A percentile compares a stretch with the other conserved stretches of the same genome.
These are phyloP conservation scores for Piprites chloris DNA, from an alignment of 2,113 vertebrate genomes.

Conservation along the genomic window DNA sequence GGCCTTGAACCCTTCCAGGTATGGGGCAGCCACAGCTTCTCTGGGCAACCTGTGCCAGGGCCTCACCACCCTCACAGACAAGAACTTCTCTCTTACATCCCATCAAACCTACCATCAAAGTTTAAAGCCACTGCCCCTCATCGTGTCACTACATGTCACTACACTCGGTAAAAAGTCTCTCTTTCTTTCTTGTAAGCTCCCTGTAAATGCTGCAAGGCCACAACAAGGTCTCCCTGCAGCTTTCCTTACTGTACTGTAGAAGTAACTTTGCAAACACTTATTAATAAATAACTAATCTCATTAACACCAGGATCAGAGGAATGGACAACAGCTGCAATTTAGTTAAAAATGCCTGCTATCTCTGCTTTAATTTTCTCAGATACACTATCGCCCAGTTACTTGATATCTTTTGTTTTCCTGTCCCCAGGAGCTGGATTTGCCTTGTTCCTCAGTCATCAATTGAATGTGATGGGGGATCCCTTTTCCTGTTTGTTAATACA, in stretches of 20 bases:
- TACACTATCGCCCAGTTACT: not conserved
- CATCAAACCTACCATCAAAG: not conserved
- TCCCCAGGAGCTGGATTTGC: not conserved
- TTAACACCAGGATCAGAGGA: not conserved
- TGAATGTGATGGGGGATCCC: not conserved
- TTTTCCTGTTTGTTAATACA: not conserved
- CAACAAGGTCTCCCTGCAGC: not conserved
- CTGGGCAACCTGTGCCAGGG: accelerated
- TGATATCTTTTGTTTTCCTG: constrained; percentile 25
- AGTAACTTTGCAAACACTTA: not conserved
- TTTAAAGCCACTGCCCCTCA: not conserved
- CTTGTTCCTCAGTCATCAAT: constrained; percentile 40
- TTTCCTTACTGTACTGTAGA: not conserved
- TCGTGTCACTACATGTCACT: too few relatives aligned
- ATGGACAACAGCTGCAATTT: not conserved
- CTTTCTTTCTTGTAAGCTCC: not conserved
- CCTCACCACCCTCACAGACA: accelerated
- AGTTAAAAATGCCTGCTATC: constrained; percentile 1
- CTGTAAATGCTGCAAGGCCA: not conserved
- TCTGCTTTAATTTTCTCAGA: constrained; percentile 12
- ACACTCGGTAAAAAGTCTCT: not conserved
- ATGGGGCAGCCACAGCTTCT: not conserved
- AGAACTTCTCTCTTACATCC: not conserved
- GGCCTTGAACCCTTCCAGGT: accelerated
- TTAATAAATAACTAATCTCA: constrained; percentile 3